These are phyloP conservation scores for Pemphredon lugubris DNA, from an alignment of 2,888 invertebrate species.

Conservation along the genomic window DNA sequence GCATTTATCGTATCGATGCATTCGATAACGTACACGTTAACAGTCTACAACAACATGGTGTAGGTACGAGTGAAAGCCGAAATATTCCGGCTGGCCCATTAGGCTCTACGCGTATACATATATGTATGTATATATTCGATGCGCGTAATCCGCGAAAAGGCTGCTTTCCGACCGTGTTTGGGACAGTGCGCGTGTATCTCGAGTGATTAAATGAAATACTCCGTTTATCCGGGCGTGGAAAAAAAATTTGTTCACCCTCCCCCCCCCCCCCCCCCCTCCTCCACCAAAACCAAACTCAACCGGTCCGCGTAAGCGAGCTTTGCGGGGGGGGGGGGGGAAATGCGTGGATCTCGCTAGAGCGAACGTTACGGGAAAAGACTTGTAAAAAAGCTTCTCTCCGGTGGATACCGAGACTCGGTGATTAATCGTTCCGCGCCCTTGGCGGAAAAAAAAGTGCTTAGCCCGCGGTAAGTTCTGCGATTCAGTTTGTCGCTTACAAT, in stretches of 20 bases:
- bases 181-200: slow-evolving; percentile 4
- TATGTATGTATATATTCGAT: too few species aligned
- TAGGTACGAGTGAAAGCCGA: slow-evolving; percentile 37
- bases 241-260: slow-evolving; percentile 26
- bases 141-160: not conserved
- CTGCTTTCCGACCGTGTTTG: too few species aligned
- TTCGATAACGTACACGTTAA: slow-evolving; percentile 65
- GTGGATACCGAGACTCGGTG: slow-evolving; percentile 8
- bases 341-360: slow-evolving; percentile 8
- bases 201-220: slow-evolving; percentile 16
- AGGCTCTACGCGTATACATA: too few species aligned
- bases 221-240: slow-evolving; percentile 12
- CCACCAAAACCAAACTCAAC: slow-evolving; percentile 24
- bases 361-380: slow-evolving; percentile 6
- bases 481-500: slow-evolving; percentile 36
- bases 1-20: slow-evolving; percentile 61
- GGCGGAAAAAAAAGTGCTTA: slow-evolving; percentile 15
- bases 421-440: slow-evolving; percentile 37
- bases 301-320: slow-evolving; percentile 16
- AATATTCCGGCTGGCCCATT: slow-evolving; percentile 43
- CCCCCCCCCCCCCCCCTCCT: too few species aligned
- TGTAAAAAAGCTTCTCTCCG: not conserved
- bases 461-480: slow-evolving; percentile 26
- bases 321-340: slow-evolving; percentile 8
- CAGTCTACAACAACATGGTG: too few species aligned